Evolutionary conservation across 2,888 invertebrate species (phyloP).

Genomic region (Polymixis lichenea): DNA sequence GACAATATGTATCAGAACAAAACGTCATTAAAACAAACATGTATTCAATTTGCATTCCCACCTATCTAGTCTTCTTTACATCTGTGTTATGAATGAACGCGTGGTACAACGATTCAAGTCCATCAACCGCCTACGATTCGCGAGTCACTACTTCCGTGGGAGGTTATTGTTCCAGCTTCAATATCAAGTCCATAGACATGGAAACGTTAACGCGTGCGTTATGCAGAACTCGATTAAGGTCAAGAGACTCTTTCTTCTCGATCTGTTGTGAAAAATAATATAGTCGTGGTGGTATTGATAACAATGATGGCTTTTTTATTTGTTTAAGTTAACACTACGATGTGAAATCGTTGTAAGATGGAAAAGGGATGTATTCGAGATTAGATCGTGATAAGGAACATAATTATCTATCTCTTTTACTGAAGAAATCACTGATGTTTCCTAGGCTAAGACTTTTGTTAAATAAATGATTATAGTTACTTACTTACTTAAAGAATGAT

Average conservation of each 20-base stretch:
- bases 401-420: no score
- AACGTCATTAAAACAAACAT: conserved; percentile 9
- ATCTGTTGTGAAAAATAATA: conserved; percentile 34
- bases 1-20: not conserved
- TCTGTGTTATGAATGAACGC: conserved; percentile 58
- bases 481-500: no score
- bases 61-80: conserved; percentile 44
- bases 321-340: conserved; percentile 2
- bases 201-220: conserved; percentile 61
- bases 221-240: conserved; percentile 60
- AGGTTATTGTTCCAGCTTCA: conserved; percentile 76
- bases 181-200: conserved; percentile 68
- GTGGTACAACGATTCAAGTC: conserved; percentile 50
- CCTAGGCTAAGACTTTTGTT: no score
- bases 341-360: conserved; percentile 4
- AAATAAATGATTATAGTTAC: no score
- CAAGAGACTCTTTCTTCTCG: conserved; percentile 48
- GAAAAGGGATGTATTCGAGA: not conserved
- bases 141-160: conserved; percentile 67
- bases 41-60: conserved; percentile 42
- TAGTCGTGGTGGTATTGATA: conserved; percentile 29
- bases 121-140: conserved; percentile 66
- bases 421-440: no score
- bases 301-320: conserved; percentile 20
- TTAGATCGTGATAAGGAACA: not conserved